A percentile compares a stretch with the other conserved stretches of the same genome.
Evolutionary conservation across 2,797 vertebrate species (phyloP).

Genomic region (Neosilurus mollespiculum): DNA sequence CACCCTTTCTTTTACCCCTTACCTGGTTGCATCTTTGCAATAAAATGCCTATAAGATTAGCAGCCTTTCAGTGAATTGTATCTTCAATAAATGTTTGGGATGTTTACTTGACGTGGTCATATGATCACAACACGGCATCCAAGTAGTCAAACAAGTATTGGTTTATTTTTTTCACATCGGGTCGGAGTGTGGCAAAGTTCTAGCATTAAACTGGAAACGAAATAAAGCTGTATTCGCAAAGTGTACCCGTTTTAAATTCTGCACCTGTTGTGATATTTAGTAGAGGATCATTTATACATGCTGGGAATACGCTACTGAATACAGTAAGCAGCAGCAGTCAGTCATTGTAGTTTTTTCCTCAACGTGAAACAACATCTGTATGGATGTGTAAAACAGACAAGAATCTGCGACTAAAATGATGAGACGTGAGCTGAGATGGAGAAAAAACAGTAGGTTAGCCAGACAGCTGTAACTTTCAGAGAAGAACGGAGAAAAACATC

Average conservation of each 20-base stretch:
- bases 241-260: background rate
- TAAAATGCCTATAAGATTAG: background rate
- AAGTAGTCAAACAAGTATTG: background rate
- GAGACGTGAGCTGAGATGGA: background rate
- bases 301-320: background rate
- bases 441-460: background rate
- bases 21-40: too few relatives aligned
- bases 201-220: background rate
- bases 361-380: background rate
- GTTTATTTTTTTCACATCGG: background rate
- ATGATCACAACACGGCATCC: background rate
- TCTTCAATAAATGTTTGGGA: background rate
- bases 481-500: background rate
- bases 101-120: background rate
- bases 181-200: background rate
- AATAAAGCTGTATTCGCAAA: background rate
- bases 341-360: background rate
- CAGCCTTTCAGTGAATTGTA: background rate
- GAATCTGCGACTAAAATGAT: background rate
- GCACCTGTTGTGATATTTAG: background rate
- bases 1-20: too few relatives aligned
- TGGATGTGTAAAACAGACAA: background rate
- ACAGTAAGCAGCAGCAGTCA: background rate
- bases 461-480: background rate
- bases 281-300: background rate